These are phyloP conservation scores for Apis laboriosa DNA, from an alignment of 1,140 invertebrate genomes.

Conservation along the genomic window DNA sequence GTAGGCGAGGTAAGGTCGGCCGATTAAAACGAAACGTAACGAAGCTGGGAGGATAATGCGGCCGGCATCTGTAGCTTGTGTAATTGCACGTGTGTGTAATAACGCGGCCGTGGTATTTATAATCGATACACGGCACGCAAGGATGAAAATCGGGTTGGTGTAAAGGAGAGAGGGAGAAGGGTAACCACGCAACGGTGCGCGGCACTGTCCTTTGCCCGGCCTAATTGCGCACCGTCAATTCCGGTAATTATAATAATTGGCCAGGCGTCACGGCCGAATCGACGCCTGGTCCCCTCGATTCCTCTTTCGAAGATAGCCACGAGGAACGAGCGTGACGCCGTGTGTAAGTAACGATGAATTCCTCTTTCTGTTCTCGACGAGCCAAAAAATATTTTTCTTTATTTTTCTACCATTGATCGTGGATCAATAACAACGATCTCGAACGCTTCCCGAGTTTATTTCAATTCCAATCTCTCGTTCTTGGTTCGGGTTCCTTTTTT, in stretches of 20 bases:
- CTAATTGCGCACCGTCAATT: conserved; percentile 70
- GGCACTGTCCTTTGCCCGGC: conserved; percentile 61
- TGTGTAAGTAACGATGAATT: not conserved
- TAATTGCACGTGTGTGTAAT: conserved; percentile 19
- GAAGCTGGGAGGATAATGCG: not conserved
- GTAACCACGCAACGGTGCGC: conserved; percentile 40
- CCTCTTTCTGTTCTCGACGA: no score
- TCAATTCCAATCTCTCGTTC: no score
- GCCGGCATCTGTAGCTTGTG: not conserved
- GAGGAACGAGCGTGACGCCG: conserved; percentile 24
- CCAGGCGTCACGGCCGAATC: conserved; percentile 66
- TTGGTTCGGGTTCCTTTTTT: no score
- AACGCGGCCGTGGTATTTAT: conserved; percentile 18
- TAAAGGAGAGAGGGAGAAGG: conserved; percentile 16
- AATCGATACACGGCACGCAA: conserved; percentile 17
- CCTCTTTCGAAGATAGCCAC: not conserved
- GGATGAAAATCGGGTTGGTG: not conserved
- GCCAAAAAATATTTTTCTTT: no score
- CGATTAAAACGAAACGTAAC: conserved; percentile 23
- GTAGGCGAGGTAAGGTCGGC: not conserved
- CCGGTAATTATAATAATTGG: conserved; percentile 79
- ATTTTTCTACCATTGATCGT: no score
- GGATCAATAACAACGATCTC: no score
- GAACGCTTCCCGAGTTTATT: no score
- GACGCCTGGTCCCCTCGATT: conserved; percentile 39